phyloP scores from a whole-genome alignment of 1,140 invertebrate genomes.

The Rhynchophorus ferrugineus region DNA sequence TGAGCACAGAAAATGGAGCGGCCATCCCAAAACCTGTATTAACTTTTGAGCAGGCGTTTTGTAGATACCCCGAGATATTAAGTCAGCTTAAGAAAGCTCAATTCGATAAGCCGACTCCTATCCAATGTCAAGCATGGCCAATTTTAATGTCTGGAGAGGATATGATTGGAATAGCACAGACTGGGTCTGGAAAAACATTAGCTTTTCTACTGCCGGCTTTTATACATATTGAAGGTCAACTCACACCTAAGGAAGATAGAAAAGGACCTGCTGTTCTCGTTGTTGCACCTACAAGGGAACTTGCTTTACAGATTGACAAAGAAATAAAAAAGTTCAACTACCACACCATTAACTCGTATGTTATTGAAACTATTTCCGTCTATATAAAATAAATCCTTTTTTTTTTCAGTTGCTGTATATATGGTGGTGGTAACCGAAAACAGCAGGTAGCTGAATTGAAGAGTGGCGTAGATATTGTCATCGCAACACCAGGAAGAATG shows the following conservation, averaged over 20 bases:
- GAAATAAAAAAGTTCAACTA: conserved; percentile 85
- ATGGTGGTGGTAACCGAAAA: conserved; percentile 68
- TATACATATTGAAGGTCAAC: conserved; percentile 49
- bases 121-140: conserved; percentile 88
- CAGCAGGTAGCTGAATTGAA: conserved; percentile 62
- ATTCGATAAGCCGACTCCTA: conserved; percentile 80
- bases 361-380: conserved; percentile 12
- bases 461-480: conserved; percentile 81
- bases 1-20: conserved; percentile 40
- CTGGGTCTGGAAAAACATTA: conserved; percentile 85
- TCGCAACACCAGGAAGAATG: conserved; percentile 89
- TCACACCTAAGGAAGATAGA: conserved; percentile 55
- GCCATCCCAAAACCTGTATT: conserved; percentile 75
- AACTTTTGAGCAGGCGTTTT: conserved; percentile 80
- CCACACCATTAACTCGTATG: conserved; percentile 71
- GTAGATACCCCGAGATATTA: conserved; percentile 73
- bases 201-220: conserved; percentile 87
- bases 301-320: conserved; percentile 84
- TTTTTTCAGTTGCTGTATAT: conserved; percentile 33
- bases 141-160: conserved; percentile 76
- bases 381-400: conserved; percentile 4
- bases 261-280: conserved; percentile 78
- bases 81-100: conserved; percentile 73
- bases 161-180: conserved; percentile 92
- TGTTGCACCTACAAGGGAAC: conserved; percentile 82